These are phyloP conservation scores for Hirtodrosophila confusa DNA, from an alignment of 2,888 invertebrate genomes.

Conservation along the genomic window DNA sequence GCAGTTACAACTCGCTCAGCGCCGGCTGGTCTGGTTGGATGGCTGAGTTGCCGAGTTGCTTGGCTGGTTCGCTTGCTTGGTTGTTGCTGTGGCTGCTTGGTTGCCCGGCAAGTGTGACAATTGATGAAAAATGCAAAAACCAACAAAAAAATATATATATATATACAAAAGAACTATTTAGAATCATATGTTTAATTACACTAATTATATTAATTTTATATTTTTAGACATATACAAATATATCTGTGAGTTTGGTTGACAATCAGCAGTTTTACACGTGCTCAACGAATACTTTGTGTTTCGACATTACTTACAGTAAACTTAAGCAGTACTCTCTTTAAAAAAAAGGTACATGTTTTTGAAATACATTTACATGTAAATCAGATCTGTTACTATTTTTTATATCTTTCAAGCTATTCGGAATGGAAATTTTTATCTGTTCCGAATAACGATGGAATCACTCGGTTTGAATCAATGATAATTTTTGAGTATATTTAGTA, in stretches of 20 bases:
- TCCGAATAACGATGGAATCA: not conserved
- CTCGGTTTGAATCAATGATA: too few species aligned
- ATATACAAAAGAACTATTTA: conserved; percentile 27
- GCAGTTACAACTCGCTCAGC: conserved; percentile 68
- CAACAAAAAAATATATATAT: conserved; percentile 4
- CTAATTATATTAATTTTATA: conserved; percentile 53
- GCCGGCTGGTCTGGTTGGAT: conserved; percentile 58
- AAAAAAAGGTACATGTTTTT: too few species aligned
- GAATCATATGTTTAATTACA: conserved; percentile 51
- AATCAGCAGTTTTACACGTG: conserved; percentile 4
- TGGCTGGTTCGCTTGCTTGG: conserved; percentile 11
- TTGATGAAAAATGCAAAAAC: conserved; percentile 32
- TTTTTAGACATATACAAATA: conserved; percentile 7
- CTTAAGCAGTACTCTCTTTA: too few species aligned
- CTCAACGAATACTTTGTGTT: not conserved
- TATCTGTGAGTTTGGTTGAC: conserved; percentile 1
- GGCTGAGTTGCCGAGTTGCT: conserved; percentile 11
- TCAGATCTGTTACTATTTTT: too few species aligned
- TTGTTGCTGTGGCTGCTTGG: conserved; percentile 21
- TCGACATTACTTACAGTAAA: too few species aligned
- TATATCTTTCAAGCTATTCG: too few species aligned
- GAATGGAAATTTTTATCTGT: not conserved
- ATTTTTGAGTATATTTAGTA: too few species aligned
- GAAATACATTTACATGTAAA: too few species aligned
- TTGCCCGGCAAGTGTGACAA: conserved; percentile 47